Base-by-base conservation (phyloP, 2,888 invertebrate genomes). In the Archips crataeganus region DNA sequence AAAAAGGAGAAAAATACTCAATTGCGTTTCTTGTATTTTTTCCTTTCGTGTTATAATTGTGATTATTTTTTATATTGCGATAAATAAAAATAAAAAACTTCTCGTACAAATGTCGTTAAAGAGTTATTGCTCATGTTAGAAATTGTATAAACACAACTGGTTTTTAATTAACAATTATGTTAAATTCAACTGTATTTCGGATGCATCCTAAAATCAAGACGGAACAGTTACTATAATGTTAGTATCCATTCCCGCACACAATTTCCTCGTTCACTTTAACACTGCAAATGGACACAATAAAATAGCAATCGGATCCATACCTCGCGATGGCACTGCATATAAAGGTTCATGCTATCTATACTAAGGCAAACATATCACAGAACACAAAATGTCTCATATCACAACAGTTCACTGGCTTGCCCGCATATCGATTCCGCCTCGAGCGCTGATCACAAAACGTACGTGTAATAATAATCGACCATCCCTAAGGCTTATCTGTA, bases 261-360 rank as follows among this genome's bases (percentile, higher is more conserved):
- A 36, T 13, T 60, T 36, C 23, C 11, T 34, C 5, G 8, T 9
- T 13, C 36, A 60, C n/a, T 8, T 34, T 60, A 63, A 47, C 63
- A 63, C 63, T 47, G 51, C 49, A 65, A 49, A 47, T 45, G 32
- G 32, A 23, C 32, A 9, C 8, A 3, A 59, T 42, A 54, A 45
- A 51, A 62, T 54, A 69, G 66, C 64, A 75, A 71, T 69, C 65
- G 62, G 80, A 85, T 80, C 84, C 93, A 90, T 94, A 94, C 94
- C 94, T 94, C 94, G 90, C 94, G 94, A 86, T 94, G 94, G 83
- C 94, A 94, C 93, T 94, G 94, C 94, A 94, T 93, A 82, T 94
- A 94, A 77, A 94, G 88, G 89, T 94, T 94, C 94, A 94, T 94
- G 84, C 85, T 89, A 90, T 87, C 87, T 92, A 92, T 90, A 90